Base-by-base conservation (phyloP, 2,797 vertebrate species). In the Salarias fasciatus region DNA sequence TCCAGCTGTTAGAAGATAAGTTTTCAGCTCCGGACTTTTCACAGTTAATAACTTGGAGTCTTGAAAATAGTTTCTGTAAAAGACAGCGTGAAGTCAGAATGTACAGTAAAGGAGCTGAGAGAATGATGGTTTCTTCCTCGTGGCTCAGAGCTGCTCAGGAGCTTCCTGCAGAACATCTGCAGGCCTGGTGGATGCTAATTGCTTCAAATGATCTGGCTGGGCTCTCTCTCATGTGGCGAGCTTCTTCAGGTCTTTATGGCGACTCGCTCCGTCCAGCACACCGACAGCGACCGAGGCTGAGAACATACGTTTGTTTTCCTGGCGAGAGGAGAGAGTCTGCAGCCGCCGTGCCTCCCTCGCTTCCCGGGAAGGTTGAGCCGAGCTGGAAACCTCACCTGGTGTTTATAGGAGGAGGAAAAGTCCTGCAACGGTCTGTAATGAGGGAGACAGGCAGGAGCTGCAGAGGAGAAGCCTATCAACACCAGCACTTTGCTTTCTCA, bases 181-280 rank as follows among this genome's bases (percentile, higher is more conserved):
- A 40, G 8, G 7, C 36, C 15, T 49, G 15, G 52, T 41, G 58
- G 44, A 72, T 58, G 43, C 44, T 69, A 61, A 82, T 72, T 77
- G 56, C 57, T 49, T 62, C 11, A 46, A 75, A 75, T 69, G 58
- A 77, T 78, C 35, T 55, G 31, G 60, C 56, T 51, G 33, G 3
- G 38, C 50, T 70, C 41, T 50, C 12, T 0, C 4, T 31, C 62
- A 60, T 12, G 31, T 6, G 4, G n/a, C 30, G 28, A 35, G 41
- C 60, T 51, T 72, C 53, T 38, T 0, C 49, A 30, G 63, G 42
- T 29, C 42, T 68, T 59, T 68, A 40, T 45, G n/a, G 38, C 1
- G 1, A 24, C 8, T 14, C 50, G 14, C 8, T 35, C 14, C 46
- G 42, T 31, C 7, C 52, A 63, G 38, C 46, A 36, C 28, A 14